Base-by-base conservation (phyloP, 2,888 invertebrate species). In the Aricia artaxerxes region DNA sequence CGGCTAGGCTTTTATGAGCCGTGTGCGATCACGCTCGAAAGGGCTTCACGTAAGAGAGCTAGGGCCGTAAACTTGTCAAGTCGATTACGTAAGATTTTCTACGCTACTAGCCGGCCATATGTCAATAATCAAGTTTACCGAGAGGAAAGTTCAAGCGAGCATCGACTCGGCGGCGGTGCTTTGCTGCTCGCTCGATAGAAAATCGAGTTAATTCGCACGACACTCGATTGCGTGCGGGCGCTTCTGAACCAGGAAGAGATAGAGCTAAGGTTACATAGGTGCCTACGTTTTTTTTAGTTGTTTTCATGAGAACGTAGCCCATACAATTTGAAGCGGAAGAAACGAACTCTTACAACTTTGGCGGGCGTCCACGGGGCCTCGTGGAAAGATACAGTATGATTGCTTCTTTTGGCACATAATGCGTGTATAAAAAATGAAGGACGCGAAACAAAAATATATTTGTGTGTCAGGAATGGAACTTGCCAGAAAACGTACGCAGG, bases 131-230 rank as follows among this genome's bases (percentile, higher is more conserved):
- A 91, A 89, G 91, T 91, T 90, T 89, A 93, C 88, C 88, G 85
- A 89, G 91, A 91, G 92, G 92, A 93, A 93, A 93, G 93, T 92
- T 92, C 92, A 91, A 85, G 87, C 88, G 86, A 89, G 88, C 90
- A 88, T 88, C 88, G 90, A 88, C 91, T 38, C 80, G 82, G 84
- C 84, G 84, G 83, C 85, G 86, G 87, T 84, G 83, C 91, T 92
- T 92, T 90, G 90, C 85, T 86, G 88, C 82, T 87, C 91, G 89
- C 84, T 87, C 86, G 86, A 83, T 86, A 89, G 91, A 89, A 91
- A 92, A 92, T 90, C 87, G 87, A 88, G 85, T 87, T 86, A 87
- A 87, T 85, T 87, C 84, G 83, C 87, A 82, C 82, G 88, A 90
- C 87, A 90, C 86, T 85, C 85, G 88, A 91, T 87, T 87, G 86